Evolutionary conservation across 2,797 vertebrate genomes (phyloP), one percentile per base, ranked within the genome.

Genomic region (Mus caroli): DNA sequence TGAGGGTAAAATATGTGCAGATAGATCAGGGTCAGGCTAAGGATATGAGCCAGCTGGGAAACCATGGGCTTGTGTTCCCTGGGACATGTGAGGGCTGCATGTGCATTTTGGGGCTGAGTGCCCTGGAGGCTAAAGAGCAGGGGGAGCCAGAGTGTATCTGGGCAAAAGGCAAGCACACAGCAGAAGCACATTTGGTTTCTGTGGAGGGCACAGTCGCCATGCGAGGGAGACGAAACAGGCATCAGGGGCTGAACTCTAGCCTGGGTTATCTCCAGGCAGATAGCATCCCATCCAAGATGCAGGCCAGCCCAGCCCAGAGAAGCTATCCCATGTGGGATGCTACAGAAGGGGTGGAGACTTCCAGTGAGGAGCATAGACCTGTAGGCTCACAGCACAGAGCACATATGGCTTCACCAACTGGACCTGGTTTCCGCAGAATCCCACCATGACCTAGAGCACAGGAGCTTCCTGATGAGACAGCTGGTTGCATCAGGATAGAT

Each of bases 21-120:
- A 34, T 5, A 26, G 26, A 71, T 1, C 1, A 2, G 67, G 54
- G n/a, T 7, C 0, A 0, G n/a, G 64, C 0, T 31, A 22, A 26
- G 71, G 26, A 19, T 0, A 0, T 0, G 1, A 69, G 46, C 31
- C 20, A 0, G 9, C 19, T 0, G 1, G 75, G 40, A 43, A 9
- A 0, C 10, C 40, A 62, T 1, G 13, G 71, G 28, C 12, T 78
- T 26, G 37, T 19, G 20, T 78, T 15, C 40, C 4, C 34, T 1
- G 12, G 22, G 0, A 15, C 31, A 50, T 37, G 77, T 50, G 62
- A 14, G 0, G 1, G 46, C 50, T 58, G 19, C 11, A 1, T 46
- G 34, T 28, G n/a, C 69, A 62, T 73, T 19, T 78, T 26, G 26
- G 60, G 37, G 4, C 3, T 71, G 19, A 17, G 64, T 76, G 19